A percentile compares a stretch with the other conserved stretches of the same genome.
Evolutionary conservation across 2,113 vertebrate genomes (phyloP).

Genomic region (Cochlearius cochlearius): DNA sequence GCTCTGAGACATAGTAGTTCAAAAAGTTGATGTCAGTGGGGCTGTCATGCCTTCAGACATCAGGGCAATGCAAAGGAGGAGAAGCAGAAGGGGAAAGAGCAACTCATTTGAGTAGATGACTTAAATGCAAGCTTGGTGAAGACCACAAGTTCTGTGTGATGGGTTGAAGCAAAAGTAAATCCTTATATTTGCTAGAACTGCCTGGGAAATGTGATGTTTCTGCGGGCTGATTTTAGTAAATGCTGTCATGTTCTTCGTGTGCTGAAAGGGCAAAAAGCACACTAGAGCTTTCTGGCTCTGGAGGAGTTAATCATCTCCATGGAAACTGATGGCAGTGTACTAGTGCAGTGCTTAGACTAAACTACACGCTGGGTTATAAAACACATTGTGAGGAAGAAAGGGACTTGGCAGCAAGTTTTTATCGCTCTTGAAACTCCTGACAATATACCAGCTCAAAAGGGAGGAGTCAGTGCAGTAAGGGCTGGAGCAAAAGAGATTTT

Average conservation of each 20-base stretch:
- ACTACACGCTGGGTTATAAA: conserved; percentile 70
- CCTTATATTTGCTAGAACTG: background rate
- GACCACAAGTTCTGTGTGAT: background rate
- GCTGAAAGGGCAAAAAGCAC: background rate
- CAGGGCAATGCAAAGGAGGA: background rate
- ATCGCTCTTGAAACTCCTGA: conserved; percentile 55
- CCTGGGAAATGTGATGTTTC: background rate
- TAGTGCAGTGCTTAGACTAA: conserved; percentile 70
- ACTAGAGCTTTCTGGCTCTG: conserved; percentile 8
- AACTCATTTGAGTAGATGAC: background rate
- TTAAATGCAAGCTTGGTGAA: background rate
- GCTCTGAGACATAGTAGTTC: background rate
- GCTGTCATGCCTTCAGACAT: background rate
- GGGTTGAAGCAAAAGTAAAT: background rate
- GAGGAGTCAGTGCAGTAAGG: conserved; percentile 8
- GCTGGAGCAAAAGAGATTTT: conserved; percentile 34
- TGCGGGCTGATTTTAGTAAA: background rate
- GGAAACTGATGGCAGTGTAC: conserved; percentile 70
- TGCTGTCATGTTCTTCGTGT: background rate
- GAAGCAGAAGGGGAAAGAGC: background rate
- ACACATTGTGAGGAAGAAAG: conserved; percentile 61
- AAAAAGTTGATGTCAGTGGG: background rate
- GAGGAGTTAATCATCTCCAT: conserved; percentile 77
- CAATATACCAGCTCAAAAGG: conserved; percentile 59
- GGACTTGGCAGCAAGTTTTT: conserved; percentile 67